Conservation (phyloP, 2,797 vertebrate species). For the Gallinago stenura region DNA sequence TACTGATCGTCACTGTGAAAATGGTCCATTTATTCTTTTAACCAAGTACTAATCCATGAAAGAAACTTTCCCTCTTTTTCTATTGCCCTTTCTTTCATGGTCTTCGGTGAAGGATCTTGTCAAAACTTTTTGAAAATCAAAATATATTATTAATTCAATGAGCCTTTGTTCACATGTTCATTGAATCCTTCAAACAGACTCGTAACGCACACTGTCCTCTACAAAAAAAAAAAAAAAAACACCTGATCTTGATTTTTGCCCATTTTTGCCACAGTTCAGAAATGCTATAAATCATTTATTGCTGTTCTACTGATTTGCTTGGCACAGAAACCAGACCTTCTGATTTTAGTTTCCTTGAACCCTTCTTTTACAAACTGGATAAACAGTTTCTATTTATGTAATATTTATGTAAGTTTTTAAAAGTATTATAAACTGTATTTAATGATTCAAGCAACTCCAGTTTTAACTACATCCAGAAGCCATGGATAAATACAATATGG, state of each 20-base stretch:
- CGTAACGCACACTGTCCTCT: background rate
- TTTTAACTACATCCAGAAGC: background rate
- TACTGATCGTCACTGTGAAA: constrained; percentile 25
- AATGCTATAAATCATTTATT: background rate
- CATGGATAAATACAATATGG: background rate
- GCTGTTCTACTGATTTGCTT: background rate
- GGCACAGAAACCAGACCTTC: background rate
- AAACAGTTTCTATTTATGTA: background rate
- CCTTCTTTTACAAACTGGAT: background rate
- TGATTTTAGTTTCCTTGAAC: background rate
- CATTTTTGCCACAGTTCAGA: background rate
- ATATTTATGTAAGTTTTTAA: background rate
- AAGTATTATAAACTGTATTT: background rate
- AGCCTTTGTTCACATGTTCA: constrained; percentile 8
- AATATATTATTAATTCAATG: constrained; percentile 19
- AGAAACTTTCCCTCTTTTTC: background rate
- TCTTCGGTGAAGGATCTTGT: background rate
- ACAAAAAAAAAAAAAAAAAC: background rate
- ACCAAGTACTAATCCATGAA: constrained; percentile 24
- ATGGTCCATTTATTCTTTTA: constrained; percentile 43
- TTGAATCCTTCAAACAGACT: background rate
- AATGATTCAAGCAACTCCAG: background rate
- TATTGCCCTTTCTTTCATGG: background rate
- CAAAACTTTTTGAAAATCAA: constrained; percentile 21
- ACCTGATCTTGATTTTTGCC: background rate